Evolutionary conservation across 1,140 invertebrate species (phyloP), one percentile per base, ranked within the genome.

Genomic region (Pseudobourletiella spinata): DNA sequence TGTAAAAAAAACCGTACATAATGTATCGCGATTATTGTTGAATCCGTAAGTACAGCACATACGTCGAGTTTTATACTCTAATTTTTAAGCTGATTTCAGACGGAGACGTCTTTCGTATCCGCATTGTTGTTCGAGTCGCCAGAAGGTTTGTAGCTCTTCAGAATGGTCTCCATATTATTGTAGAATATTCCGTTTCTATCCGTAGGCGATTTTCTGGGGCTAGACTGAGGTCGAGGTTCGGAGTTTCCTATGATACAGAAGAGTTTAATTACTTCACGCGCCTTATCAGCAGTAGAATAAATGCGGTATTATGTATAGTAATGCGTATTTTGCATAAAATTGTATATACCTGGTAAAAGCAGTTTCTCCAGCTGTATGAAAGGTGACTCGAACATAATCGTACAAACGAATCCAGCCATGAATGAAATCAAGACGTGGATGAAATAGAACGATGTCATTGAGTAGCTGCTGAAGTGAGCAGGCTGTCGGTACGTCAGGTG

Each of bases 381-480:
- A 22, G 63, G 66, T 2, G 66, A 68, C 54, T 66, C 63, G 22
- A 58, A 62, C 3, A 55, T 57, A n/a, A 68, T 25, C 14, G 63
- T 58, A 8, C 25, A 35, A 8, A 59, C 15, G 32, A 57, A 51
- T 14, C 39, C 63, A n/a, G 48, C 42, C 2, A 66, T 4, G 28
- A 63, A 59, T 1, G 28, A 48, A 0, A 63, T 57, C 0, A 66
- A 44, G n/a, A 68, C 3, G 43, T 70, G 32, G 11, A n/a, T 32
- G 16, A 68, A 60, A 6, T 1, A 29, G 30, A 6, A 56, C 16
- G 20, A 55, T 42, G 32, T 24, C 52, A 51, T 39, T 0, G 56
- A 58, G 35, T 59, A 62, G 0, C 14, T 16, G 14, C 55, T 55
- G 25, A 22, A 66, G 1, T 20, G 32, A 8, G 50, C 20, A 0